Base-by-base conservation (phyloP, 2,797 vertebrate genomes). In the Sebastes diaconus region DNA sequence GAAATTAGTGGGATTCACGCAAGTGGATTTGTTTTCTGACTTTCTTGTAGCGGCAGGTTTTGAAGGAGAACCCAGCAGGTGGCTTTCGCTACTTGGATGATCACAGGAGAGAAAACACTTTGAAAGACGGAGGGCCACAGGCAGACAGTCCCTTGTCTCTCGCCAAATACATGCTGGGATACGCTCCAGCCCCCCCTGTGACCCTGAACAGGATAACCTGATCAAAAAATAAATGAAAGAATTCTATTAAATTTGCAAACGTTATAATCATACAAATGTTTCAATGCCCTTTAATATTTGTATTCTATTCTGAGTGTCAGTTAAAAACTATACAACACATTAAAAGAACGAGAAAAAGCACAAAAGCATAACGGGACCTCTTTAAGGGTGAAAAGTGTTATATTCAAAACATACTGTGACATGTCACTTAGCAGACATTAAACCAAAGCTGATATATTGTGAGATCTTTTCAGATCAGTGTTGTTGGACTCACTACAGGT, bases 61-160 rank as follows among this genome's bases (percentile, higher is more conserved):
- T 60, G 75, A 67, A 46, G 70, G 60, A 29, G 20, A 82, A 75
- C 77, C 29, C 83, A 87, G 89, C 89, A 80, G 84, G 87, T 54
- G 83, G 25, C 66, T 82, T 86, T 86, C 27, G 65, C 27, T 16
- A 68, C 79, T 14, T 68, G 27, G 67, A 77, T 80, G 87, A 89
- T 90, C 73, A 88, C 81, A 86, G 72, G 42, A 83, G 55, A 82
- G 73, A 81, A n/a, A 52, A 32, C 5, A 32, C 76, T 79, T 75
- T 87, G 75, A 86, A 70, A 78, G 46, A 67, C 2, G 4, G 68
- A 59, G 24, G 72, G 20, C 80, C 58, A 57, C 57, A 75, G 55
- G 82, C 29, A 34, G 66, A 25, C 59, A 0, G 69, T 79, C 68
- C 34, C 50, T 42, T 63, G 54, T 3, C 27, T 75, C 71, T 55